Base-by-base conservation (phyloP, 2,888 invertebrate species). In the Drosophila lacicola region DNA sequence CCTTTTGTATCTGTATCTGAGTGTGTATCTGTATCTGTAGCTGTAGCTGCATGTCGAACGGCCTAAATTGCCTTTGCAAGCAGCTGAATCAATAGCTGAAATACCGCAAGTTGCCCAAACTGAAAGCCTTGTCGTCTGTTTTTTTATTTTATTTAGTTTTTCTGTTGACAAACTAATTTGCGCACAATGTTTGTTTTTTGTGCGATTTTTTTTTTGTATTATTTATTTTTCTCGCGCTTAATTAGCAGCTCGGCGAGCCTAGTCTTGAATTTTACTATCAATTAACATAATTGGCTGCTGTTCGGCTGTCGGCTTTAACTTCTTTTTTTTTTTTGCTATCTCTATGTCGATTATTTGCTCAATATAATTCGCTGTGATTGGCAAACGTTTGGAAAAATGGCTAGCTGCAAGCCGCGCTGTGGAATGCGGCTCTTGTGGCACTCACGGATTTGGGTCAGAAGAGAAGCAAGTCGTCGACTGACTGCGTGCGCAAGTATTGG, bases 261-360 rank as follows among this genome's bases (percentile, higher is more conserved):
- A 64, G 56, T 44, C 58, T 71, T 72, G 85, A 77, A 79, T 87
- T 83, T 87, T 84, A 78, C 80, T 73, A 82, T 78, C 77, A 87
- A 83, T 83, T 87, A 83, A 80, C 85, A 83, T 83, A 87, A 83
- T 83, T 83, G 85, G 80, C 70, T 65, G 81, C 63, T 41, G 51
- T 46, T 63, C 39, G 62, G 6, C 55, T 34, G 47, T 41, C 34
- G 29, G 44, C 19, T 47, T 53, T 14, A n/a, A 41, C 39, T 45
- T 53, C 46, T 45, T 71, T 57, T 29, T 19, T 17, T 29, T 14
- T 29, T 46, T 45, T 47, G 39, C 5, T 62, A 4, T 56, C 2
- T 29, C 29, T 2, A 8, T 29, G 29, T 69, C 25, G 70, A 70
- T 74, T 62, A 72, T 70, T 67, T 78, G 63, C 66, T 68, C 80